Evolutionary conservation across 2,888 invertebrate species (phyloP), one percentile per base, ranked within the genome.

Genomic region (Salticus scenicus): DNA sequence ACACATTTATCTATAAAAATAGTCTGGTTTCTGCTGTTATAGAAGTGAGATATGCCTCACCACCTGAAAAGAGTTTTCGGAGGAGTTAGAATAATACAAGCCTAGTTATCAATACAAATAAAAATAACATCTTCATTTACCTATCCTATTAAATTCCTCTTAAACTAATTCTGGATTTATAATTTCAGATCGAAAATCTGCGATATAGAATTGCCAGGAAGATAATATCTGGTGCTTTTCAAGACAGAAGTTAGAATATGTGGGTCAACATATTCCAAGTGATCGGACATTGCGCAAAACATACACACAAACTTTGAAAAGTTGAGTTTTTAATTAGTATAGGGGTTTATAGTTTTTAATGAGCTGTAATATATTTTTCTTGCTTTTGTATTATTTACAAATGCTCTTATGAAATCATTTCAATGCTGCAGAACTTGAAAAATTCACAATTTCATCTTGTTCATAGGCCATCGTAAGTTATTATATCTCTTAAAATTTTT

Each of bases 391-490:
- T 14, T 12, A 17, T 47, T 17, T 47, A 47, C 42, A 47, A 47
- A 47, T 47, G 42, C 37, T 7, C 37, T 37, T 10, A 37, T 37
- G 17, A 47, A 14, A 47, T 2, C n/a, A 47, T 2, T 2, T 17
- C 17, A 47, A 14, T 2, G 17, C 47, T 47, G 42, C 64, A n/a
- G n/a, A 20, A 42, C 12, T 57, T 33, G n/a, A 17, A n/a, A n/a
- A n/a, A 63, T 64, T 66, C 28, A 64, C 66, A 37, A 10, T 31
- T 42, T 73, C 66, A 51, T 37, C 57, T 80, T 47, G 7, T 72
- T 80, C 51, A 28, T n/a, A 28, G 24, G 24, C 66, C 79, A 72
- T 67, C 33, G 51, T 66, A 66, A 73, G 31, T 73, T 73, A 31
- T 78, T 41, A 42, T 30, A 57, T 57, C 57, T 24, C 57, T 37